Evolutionary conservation across 2,888 invertebrate genomes (phyloP).

Genomic region (Drosophila tripunctata): DNA sequence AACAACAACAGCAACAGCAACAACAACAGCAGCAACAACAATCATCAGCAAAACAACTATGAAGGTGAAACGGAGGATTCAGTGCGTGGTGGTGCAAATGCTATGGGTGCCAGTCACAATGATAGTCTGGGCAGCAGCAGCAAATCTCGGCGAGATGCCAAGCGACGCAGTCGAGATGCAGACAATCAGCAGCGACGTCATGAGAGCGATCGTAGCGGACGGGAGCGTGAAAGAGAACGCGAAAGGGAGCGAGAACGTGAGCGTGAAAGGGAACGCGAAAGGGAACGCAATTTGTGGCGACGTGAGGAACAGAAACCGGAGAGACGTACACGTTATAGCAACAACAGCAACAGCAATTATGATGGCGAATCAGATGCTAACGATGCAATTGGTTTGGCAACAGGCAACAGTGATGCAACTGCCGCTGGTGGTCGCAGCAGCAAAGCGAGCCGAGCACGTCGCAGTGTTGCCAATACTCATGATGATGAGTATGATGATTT

Average conservation of each 20-base stretch:
- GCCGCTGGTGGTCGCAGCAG: conserved; percentile 54
- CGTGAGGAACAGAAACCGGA: conserved; percentile 58
- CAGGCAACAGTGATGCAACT: conserved; percentile 22
- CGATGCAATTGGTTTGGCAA: conserved; percentile 22
- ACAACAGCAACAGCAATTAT: conserved; percentile 63
- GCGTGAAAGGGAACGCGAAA: conserved; percentile 29
- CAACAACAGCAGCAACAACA: conserved; percentile 84
- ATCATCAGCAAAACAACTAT: no score
- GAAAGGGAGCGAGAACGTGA: conserved; percentile 36
- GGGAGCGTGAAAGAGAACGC: conserved; percentile 25
- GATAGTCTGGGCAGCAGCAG: conserved; percentile 47
- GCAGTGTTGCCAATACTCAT: conserved; percentile 34
- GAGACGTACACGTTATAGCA: conserved; percentile 53
- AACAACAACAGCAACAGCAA: conserved; percentile 69
- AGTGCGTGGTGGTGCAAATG: conserved; percentile 59
- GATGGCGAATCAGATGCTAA: conserved; percentile 58
- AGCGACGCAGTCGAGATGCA: conserved; percentile 52
- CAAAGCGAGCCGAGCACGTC: conserved; percentile 51
- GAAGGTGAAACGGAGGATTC: conserved; percentile 88
- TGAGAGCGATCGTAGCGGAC: conserved; percentile 31
- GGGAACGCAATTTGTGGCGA: conserved; percentile 62
- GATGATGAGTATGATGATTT: conserved; percentile 62
- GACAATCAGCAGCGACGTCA: conserved; percentile 29
- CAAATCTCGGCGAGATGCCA: conserved; percentile 51
- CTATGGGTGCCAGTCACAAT: conserved; percentile 23